phyloP scores from a whole-genome alignment of 2,888 invertebrate species.

The Tetanocera ferruginea region DNA sequence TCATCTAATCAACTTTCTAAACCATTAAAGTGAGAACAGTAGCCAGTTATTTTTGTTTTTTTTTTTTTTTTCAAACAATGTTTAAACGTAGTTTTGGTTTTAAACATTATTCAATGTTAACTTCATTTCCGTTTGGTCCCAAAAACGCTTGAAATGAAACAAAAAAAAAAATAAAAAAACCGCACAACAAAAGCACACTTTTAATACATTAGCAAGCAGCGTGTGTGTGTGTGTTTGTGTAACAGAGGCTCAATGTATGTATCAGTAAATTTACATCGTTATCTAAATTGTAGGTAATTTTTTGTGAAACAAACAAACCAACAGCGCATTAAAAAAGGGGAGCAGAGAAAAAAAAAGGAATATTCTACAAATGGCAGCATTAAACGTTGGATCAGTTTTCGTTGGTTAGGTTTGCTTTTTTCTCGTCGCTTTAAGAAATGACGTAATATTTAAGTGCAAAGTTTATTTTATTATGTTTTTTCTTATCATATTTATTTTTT shows the following conservation, averaged over 20 bases:
- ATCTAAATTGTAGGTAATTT: slow-evolving; percentile 44
- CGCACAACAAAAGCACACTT: slow-evolving; percentile 14
- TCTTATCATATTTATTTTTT: neutral
- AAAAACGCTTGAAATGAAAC: too few species aligned
- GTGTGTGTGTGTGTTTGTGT: too few species aligned
- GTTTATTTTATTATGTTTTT: slow-evolving; percentile 4
- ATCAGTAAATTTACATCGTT: slow-evolving; percentile 43
- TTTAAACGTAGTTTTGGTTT: too few species aligned
- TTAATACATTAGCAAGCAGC: neutral
- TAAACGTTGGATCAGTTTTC: neutral
- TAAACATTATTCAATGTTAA: neutral
- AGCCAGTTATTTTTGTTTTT: neutral
- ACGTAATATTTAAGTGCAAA: slow-evolving; percentile 42
- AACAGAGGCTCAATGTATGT: slow-evolving; percentile 11
- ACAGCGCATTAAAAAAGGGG: neutral
- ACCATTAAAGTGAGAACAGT: neutral
- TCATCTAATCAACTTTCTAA: neutral
- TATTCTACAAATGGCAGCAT: neutral
- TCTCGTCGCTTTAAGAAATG: slow-evolving; percentile 21
- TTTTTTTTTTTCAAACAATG: neutral
- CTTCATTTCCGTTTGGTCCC: neutral
- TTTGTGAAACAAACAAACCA: slow-evolving; percentile 34
- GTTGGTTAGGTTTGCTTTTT: neutral
- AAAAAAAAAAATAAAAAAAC: too few species aligned
- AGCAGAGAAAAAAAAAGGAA: neutral